phyloP scores from a whole-genome alignment of 2,797 vertebrate species.

The Tenualosa ilisha region DNA sequence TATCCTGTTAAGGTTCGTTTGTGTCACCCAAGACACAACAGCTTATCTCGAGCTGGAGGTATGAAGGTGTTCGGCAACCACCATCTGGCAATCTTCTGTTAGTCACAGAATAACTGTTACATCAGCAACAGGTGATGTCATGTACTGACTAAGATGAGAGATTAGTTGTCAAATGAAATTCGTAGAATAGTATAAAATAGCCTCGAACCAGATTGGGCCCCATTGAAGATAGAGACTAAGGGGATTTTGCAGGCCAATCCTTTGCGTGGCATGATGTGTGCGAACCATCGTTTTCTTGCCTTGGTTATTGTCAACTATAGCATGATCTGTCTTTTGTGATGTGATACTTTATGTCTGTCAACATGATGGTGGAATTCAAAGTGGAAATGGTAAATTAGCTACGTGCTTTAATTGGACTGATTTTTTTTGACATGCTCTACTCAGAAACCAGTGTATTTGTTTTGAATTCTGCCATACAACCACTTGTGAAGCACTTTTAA shows the following conservation, averaged over 20 bases:
- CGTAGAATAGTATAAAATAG: neutral
- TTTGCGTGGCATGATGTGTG: constrained; percentile 1
- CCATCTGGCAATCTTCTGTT: neutral
- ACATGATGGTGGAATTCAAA: neutral
- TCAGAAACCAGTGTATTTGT: neutral
- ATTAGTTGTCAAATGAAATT: neutral
- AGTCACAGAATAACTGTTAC: neutral
- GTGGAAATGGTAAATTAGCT: neutral
- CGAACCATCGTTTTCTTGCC: neutral
- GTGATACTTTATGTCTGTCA: neutral
- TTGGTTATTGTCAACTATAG: constrained; percentile 5
- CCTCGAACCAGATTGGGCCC: neutral
- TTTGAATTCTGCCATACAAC: neutral
- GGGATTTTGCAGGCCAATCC: neutral
- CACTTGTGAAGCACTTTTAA: constrained; percentile 7
- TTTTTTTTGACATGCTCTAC: neutral
- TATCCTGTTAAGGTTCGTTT: neutral
- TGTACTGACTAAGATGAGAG: neutral
- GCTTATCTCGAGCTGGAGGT: neutral
- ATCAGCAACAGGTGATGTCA: neutral
- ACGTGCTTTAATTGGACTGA: neutral
- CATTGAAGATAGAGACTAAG: neutral
- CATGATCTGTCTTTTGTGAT: constrained; percentile 2
- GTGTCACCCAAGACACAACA: neutral
- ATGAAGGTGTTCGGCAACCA: neutral